Percentiles rank a stretch among this genome's conserved stretches.
phyloP scores from a whole-genome alignment of 1,140 invertebrate species.

The Tenebrio molitor region DNA sequence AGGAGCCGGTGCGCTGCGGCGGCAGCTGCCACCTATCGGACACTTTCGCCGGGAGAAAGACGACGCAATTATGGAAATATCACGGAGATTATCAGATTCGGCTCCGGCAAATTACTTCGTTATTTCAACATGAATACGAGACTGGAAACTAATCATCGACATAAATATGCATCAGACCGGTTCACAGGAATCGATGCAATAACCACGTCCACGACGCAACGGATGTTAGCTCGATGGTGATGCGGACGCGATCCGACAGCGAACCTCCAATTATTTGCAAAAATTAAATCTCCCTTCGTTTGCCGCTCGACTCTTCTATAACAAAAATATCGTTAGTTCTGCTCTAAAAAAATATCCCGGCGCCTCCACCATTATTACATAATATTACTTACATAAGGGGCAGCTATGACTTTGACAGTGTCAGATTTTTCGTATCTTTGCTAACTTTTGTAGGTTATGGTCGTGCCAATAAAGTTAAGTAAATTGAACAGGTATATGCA shows the following conservation, averaged over 20 bases:
- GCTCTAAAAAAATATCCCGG: too few species aligned
- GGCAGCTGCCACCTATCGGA: slow-evolving; percentile 25
- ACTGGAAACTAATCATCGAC: slow-evolving; percentile 8
- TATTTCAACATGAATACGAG: slow-evolving; percentile 40
- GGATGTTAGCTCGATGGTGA: background rate
- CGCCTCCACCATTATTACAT: too few species aligned
- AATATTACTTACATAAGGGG: too few species aligned
- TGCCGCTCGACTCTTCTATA: too few species aligned
- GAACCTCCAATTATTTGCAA: too few species aligned
- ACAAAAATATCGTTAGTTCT: too few species aligned
- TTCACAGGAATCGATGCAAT: slow-evolving; percentile 3
- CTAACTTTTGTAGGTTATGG: too few species aligned
- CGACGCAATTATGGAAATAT: slow-evolving; percentile 36
- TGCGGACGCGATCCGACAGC: background rate
- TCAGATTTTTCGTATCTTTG: too few species aligned
- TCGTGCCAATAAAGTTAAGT: too few species aligned
- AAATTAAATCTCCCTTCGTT: too few species aligned
- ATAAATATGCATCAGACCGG: slow-evolving; percentile 23
- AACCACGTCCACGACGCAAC: background rate
- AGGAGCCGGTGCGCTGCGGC: background rate
- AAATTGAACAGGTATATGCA: too few species aligned
- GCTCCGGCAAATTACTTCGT: slow-evolving; percentile 36
- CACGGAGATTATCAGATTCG: slow-evolving; percentile 32
- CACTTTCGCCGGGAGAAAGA: slow-evolving; percentile 4
- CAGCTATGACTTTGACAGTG: too few species aligned